phyloP scores from a whole-genome alignment of 2,888 invertebrate genomes.

The Philereme transversata region DNA sequence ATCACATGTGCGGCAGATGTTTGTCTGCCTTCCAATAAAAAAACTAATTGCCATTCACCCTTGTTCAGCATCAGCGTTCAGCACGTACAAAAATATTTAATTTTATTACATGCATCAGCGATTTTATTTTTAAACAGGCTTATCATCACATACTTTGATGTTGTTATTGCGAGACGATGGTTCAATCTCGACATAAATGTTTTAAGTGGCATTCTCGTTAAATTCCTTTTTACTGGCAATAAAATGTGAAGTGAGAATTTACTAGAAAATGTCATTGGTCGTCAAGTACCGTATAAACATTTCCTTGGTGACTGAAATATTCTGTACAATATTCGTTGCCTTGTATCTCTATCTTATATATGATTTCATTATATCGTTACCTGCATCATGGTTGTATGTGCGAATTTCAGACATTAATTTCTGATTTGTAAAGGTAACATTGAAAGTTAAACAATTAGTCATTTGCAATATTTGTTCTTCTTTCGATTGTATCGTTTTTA shows the following conservation, averaged over 20 bases:
- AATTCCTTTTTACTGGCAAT: conserved; percentile 12
- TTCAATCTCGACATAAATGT: conserved; percentile 11
- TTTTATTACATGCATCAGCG: conserved; percentile 30
- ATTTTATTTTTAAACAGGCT: conserved; percentile 30
- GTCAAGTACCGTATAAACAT: conserved; percentile 6
- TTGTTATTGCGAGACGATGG: conserved; percentile 21
- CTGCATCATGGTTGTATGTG: not conserved
- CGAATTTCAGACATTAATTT: not conserved
- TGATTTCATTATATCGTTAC: not conserved
- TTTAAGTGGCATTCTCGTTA: conserved; percentile 9
- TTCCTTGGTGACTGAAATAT: not conserved
- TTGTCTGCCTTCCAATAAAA: conserved; percentile 24
- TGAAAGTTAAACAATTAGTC: not conserved
- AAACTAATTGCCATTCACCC: conserved; percentile 32
- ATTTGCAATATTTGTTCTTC: not conserved
- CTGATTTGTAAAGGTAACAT: not conserved
- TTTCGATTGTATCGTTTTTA: not conserved
- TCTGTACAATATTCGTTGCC: not conserved
- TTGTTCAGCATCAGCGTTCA: conserved; percentile 10
- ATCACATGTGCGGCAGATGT: conserved; percentile 33
- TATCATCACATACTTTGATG: conserved; percentile 26
- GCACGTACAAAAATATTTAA: conserved; percentile 31
- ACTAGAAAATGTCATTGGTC: conserved; percentile 1
- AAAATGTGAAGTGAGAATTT: conserved; percentile 11
- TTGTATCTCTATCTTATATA: not conserved